Base-by-base conservation (phyloP, 1,140 invertebrate genomes). In the Drosophila ficusphila region DNA sequence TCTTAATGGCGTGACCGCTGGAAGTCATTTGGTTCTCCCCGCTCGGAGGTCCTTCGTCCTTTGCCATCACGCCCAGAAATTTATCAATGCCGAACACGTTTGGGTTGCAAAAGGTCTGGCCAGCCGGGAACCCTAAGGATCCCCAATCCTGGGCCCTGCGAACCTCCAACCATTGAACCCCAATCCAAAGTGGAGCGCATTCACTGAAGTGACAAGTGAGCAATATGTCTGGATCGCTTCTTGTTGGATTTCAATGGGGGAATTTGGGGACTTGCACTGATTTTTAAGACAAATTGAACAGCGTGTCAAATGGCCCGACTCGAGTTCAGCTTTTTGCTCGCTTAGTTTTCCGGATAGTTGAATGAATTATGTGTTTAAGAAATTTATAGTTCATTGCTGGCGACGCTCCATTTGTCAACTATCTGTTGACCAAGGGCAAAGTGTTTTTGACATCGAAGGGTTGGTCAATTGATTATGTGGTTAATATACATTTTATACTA, bases 61-160 rank as follows among this genome's bases (percentile, higher is more conserved):
- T 46, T 19, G 41, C 33, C 69, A 62, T 83, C 79, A 69, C 81
- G 76, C 62, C 82, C 64, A 29, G 4, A 39, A 82, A 82, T 82
- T 86, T 88, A 78, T 88, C 74, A 77, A 86, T 88, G 82, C 82
- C 47, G 33, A 69, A 88, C 82, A 86, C 82, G 82, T 88, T 88
- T 88, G 34, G 78, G 77, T 60, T 56, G 74, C 53, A 18, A 49
- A 53, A 62, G 57, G 41, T 41, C 56, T 11, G 34, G 11, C 14
- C 21, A 16, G 39, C 31, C 42, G 25, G n/a, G 33, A 16, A 39
- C 27, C 36, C 51, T n/a, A 1, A 19, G 25, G 49, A 12, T 12
- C 19, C 41, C 38, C n/a, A 25, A 7, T 27, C 52, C 46, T 3
- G 21, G 12, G 11, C 21, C 14, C 4, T 33, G 25, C 8, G 7